These are phyloP conservation scores for Enteromius unitaeniatus DNA, from an alignment of 2,797 vertebrate species.

Conservation along the genomic window DNA sequence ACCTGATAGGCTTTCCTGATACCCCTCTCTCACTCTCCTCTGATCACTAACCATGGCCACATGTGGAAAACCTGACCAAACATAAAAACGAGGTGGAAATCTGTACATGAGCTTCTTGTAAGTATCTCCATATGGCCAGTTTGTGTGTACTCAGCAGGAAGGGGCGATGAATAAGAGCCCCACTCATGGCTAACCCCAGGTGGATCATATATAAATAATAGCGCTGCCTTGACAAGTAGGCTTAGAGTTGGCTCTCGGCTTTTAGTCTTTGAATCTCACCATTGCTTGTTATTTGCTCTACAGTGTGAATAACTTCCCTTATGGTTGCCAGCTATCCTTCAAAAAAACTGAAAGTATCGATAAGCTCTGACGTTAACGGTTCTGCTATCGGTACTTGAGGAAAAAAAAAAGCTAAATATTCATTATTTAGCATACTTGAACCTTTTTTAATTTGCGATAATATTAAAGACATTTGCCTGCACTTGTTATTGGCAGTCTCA, in stretches of 20 bases:
- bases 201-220: constrained; percentile 64
- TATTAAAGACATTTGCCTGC: too few relatives aligned
- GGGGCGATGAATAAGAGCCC: constrained; percentile 52
- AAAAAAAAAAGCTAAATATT: too few relatives aligned
- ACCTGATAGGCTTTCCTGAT: constrained; percentile 46
- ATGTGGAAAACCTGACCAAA: constrained; percentile 71
- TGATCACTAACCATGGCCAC: constrained; percentile 73
- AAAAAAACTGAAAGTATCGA: background rate
- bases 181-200: constrained; percentile 64
- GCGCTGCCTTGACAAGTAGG: constrained; percentile 46
- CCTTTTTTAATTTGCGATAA: too few relatives aligned
- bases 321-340: background rate
- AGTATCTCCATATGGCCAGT: constrained; percentile 78
- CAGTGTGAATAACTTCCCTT: background rate
- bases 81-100: constrained; percentile 70
- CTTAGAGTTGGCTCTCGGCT: background rate
- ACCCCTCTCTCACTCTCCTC: constrained; percentile 59
- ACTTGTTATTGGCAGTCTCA: too few relatives aligned
- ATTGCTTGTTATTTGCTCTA: constrained; percentile 32
- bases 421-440: too few relatives aligned
- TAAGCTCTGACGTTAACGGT: too few relatives aligned
- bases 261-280: constrained; percentile 14
- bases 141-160: constrained; percentile 59
- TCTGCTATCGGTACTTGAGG: too few relatives aligned
- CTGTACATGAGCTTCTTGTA: constrained; percentile 80